Conservation (phyloP, 2,797 vertebrate genomes). For the Acestrorhynchus altus region DNA sequence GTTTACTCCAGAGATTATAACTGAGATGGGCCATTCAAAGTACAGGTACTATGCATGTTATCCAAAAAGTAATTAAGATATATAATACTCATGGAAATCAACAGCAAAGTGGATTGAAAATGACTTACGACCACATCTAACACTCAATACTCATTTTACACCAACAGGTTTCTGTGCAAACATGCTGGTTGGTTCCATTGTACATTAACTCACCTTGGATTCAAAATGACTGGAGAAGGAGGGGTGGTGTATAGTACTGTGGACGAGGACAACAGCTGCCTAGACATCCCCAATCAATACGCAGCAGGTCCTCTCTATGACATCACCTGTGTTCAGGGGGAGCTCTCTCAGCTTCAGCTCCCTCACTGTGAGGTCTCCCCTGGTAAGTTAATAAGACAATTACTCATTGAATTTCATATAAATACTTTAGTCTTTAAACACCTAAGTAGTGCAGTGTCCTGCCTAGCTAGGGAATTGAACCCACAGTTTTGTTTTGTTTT, state of each 20-base stretch:
- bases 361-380: constrained; percentile 38
- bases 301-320: constrained; percentile 43
- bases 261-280: not conserved
- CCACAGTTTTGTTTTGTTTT: no score
- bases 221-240: constrained; percentile 21
- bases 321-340: constrained; percentile 34
- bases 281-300: constrained; percentile 14
- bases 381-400: constrained; percentile 20
- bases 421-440: no score
- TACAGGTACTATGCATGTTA: constrained; percentile 19
- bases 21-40: not conserved
- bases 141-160: not conserved
- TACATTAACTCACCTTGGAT: constrained; percentile 18
- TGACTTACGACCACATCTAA: no score
- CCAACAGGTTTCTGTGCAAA: constrained; percentile 1
- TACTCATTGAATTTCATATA: no score
- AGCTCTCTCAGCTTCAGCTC: constrained; percentile 26
- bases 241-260: constrained; percentile 22
- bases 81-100: no score
- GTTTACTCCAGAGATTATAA: not conserved
- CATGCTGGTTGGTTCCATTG: constrained; percentile 37
- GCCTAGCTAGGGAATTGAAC: no score
- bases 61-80: not conserved
- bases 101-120: not conserved
- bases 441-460: no score